These are phyloP conservation scores for Philereme vetulata DNA, from an alignment of 2,888 invertebrate species.

Conservation along the genomic window DNA sequence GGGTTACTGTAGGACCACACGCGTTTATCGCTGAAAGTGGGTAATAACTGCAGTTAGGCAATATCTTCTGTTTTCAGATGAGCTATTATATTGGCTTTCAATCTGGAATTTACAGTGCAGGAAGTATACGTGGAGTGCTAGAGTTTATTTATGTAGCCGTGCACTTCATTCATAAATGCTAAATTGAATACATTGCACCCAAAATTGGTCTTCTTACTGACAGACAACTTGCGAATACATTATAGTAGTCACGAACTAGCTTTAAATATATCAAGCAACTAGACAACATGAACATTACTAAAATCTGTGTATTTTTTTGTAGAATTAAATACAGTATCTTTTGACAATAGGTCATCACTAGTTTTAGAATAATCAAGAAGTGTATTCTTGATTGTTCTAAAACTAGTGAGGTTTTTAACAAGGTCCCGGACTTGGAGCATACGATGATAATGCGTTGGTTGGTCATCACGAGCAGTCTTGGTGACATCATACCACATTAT, in stretches of 20 bases:
- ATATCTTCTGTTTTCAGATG: conserved; percentile 14
- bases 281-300: no score
- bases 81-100: conserved; percentile 17
- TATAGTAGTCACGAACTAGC: no score
- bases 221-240: no score
- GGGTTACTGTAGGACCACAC: conserved; percentile 19
- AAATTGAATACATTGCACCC: no score
- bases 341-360: conserved; percentile 1
- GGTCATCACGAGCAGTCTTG: conserved; percentile 41
- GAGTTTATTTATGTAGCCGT: background rate
- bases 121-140: background rate
- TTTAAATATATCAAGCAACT: no score
- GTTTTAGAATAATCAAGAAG: conserved; percentile 19
- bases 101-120: background rate
- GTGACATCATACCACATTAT: conserved; percentile 52
- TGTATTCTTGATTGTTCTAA: no score
- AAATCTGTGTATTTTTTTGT: no score
- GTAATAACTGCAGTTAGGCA: conserved; percentile 23
- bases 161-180: background rate
- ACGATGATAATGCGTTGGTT: conserved; percentile 47
- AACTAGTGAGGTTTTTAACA: no score
- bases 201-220: no score
- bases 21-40: conserved; percentile 23
- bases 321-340: no score
- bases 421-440: conserved; percentile 41